Percentiles rank a stretch among this genome's conserved stretches.
Evolutionary conservation across 2,797 vertebrate genomes (phyloP).

Genomic region (Meda fulgida): DNA sequence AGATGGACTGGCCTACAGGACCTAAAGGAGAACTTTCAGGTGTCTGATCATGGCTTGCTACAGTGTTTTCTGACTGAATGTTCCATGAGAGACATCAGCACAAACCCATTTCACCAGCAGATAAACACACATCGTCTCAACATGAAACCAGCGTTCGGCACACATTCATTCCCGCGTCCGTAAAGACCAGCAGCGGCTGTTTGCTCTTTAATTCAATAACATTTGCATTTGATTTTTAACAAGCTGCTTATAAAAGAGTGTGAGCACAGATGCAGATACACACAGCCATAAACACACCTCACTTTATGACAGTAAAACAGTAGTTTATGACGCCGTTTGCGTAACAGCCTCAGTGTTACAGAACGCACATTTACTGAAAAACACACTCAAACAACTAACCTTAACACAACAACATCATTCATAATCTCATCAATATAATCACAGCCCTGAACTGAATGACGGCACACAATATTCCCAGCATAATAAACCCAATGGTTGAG

Average conservation of each 20-base stretch:
- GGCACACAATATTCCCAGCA: not conserved
- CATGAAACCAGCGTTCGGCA: not conserved
- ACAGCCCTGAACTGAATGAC: not conserved
- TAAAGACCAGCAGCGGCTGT: conserved; percentile 69
- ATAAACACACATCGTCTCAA: not conserved
- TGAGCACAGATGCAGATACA: conserved; percentile 64
- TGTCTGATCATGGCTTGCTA: not conserved
- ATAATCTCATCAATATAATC: not conserved
- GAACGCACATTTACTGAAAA: not conserved
- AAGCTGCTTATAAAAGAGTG: conserved; percentile 71
- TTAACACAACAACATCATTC: not conserved
- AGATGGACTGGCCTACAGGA: not conserved
- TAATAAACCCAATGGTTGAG: not conserved
- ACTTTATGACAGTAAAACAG: conserved; percentile 78
- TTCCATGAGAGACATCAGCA: not conserved
- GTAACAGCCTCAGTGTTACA: conserved; percentile 66
- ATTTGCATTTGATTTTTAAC: conserved; percentile 77
- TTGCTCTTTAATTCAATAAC: conserved; percentile 75
- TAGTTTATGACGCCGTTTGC: conserved; percentile 81
- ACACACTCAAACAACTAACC: not conserved
- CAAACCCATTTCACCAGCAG: not conserved
- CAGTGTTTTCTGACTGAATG: not conserved
- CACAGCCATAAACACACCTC: conserved; percentile 77
- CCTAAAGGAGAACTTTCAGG: not conserved
- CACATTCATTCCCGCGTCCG: not conserved